Percentiles rank a stretch among this genome's conserved stretches.
phyloP scores from a whole-genome alignment of 2,888 invertebrate species.

The Nephrocerus scutellatus region DNA sequence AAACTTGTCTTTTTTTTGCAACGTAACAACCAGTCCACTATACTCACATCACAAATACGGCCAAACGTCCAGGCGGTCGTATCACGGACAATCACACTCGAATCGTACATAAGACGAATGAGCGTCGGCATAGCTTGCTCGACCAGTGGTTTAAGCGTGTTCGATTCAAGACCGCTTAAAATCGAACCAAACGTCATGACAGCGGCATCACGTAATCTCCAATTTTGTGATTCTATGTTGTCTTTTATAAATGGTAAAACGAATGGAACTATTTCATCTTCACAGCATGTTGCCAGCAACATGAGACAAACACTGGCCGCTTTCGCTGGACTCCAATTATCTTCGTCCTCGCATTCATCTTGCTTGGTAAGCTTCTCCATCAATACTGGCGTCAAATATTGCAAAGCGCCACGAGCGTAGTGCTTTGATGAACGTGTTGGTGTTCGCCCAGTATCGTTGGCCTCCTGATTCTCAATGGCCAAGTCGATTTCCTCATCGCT shows the following conservation, averaged over 20 bases:
- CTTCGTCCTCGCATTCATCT: conserved; percentile 95
- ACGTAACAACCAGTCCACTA: background rate
- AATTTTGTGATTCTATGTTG: conserved; percentile 88
- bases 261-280: conserved; percentile 91
- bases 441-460: conserved; percentile 86
- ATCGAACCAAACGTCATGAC: conserved; percentile 97
- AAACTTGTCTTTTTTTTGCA: too few species aligned
- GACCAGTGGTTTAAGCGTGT: conserved; percentile 83
- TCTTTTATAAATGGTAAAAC: conserved; percentile 94
- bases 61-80: conserved; percentile 99
- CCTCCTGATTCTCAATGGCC: conserved; percentile 89
- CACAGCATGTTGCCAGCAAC: conserved; percentile 94
- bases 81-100: conserved; percentile 89
- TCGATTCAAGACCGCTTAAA: conserved; percentile 82
- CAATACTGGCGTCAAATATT: conserved; percentile 88
- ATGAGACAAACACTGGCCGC: conserved; percentile 98
- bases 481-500: conserved; percentile 98
- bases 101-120: conserved; percentile 90
- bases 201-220: conserved; percentile 92
- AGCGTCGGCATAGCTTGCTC: conserved; percentile 95
- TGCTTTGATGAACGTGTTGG: conserved; percentile 88
- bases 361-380: conserved; percentile 93
- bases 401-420: conserved; percentile 97
- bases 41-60: conserved; percentile 79
- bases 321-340: conserved; percentile 99